Percentiles rank a stretch among this genome's conserved stretches.
phyloP scores from a whole-genome alignment of 2,888 invertebrate genomes.

The Cynaeus angustus region DNA sequence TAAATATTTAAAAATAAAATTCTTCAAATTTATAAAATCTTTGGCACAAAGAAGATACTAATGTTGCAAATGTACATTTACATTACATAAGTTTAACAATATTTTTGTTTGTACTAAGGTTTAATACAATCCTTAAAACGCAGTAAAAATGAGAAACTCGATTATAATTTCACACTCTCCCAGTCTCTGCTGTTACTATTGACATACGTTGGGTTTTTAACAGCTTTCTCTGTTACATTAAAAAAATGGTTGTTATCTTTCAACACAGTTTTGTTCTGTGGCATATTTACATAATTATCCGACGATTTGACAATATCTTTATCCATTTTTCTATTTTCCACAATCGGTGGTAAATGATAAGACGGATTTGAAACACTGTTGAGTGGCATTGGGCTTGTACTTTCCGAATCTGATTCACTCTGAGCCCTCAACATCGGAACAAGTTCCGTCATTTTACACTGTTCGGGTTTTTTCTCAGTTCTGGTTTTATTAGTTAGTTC shows the following conservation, averaged over 20 bases:
- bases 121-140: too few relatives aligned
- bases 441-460: constrained; percentile 69
- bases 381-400: constrained; percentile 55
- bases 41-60: neutral
- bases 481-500: constrained; percentile 64
- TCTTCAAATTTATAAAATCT: neutral
- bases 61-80: neutral
- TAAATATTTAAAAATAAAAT: too few relatives aligned
- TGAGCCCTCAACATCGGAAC: constrained; percentile 75
- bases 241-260: constrained; percentile 55
- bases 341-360: constrained; percentile 65
- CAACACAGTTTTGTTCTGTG: constrained; percentile 71
- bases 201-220: constrained; percentile 62
- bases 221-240: constrained; percentile 50
- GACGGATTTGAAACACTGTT: constrained; percentile 68
- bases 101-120: neutral
- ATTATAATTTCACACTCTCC: constrained; percentile 58
- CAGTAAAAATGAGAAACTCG: too few relatives aligned
- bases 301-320: constrained; percentile 62
- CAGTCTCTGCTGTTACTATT: constrained; percentile 66
- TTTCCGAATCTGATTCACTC: constrained; percentile 46
- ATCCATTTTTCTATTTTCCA: constrained; percentile 50
- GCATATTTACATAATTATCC: constrained; percentile 75
- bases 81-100: neutral
- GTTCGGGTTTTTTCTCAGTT: constrained; percentile 55